Base-by-base conservation (phyloP, 2,888 invertebrate species). In the Melanchra persicariae region DNA sequence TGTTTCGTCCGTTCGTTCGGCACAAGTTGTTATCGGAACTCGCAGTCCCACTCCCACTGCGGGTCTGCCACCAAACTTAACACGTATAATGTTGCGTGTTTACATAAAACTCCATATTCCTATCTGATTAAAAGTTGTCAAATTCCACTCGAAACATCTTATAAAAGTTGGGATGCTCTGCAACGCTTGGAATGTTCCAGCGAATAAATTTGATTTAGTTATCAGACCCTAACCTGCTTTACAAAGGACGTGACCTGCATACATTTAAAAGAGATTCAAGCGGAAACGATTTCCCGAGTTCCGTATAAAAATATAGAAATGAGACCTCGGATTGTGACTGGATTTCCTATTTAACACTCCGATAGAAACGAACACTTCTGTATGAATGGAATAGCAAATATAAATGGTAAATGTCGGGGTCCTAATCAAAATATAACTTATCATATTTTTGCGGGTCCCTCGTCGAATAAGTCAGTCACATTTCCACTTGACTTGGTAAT, bases 151-250 rank as follows among this genome's bases (percentile, higher is more conserved):
- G 74, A 82, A 77, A 77, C 74, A 66, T 80, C 77, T 87, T 82
- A 80, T 77, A 85, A 85, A 87, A 86, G 79, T 87, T 84, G 70
- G 70, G 83, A 77, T 86, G 77, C 82, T 85, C 82, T 75, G 69
- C 69, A 79, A 79, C 75, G 81, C 79, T 69, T 79, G 78, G 77
- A 85, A 85, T 87, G 87, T 88, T 88, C 85, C 84, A 83, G 70
- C 81, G 91, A 92, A 92, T 92, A 93, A 91, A 92, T 93, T 93
- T 92, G 91, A 93, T 92, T 93, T 90, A 91, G 91, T 92, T 91
- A 92, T 91, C 91, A 91, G 87, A 86, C 89, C 89, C 88, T 88
- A 88, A 91, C 90, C 89, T 90, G 91, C 85, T 91, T 90, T 86
- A 86, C 83, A 87, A 84, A 87, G 83, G 87, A 91, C 88, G 90